phyloP scores from a whole-genome alignment of 2,797 vertebrate genomes.

The Eidolon dupreanum region DNA sequence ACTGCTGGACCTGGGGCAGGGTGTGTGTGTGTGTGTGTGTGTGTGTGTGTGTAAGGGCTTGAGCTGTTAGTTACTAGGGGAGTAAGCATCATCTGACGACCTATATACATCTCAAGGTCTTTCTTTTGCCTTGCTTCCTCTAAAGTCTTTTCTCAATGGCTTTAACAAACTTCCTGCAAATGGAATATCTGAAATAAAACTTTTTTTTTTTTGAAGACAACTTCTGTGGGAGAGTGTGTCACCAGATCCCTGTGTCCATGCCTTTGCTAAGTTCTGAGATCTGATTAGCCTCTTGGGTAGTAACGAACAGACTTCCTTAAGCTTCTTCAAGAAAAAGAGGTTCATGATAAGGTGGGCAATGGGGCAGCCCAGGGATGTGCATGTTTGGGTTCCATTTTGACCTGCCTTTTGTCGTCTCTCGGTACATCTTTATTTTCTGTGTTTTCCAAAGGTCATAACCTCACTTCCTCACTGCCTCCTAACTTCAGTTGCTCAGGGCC shows the following conservation, averaged over 20 bases:
- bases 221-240: not conserved
- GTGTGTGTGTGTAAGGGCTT: not conserved
- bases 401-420: not conserved
- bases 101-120: not conserved
- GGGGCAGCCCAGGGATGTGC: not conserved
- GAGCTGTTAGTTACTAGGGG: not conserved
- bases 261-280: not conserved
- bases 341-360: not conserved
- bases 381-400: not conserved
- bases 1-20: not conserved
- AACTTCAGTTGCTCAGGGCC: not conserved
- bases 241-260: not conserved
- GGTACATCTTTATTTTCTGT: not conserved
- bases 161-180: conserved; percentile 8
- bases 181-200: not conserved
- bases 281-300: not conserved
- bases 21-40: no score
- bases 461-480: not conserved
- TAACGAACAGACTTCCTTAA: not conserved
- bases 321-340: not conserved
- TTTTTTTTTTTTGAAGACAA: not conserved
- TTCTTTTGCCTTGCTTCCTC: not conserved
- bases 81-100: not conserved
- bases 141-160: not conserved
- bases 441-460: not conserved